A percentile compares a stretch with the other conserved stretches of the same genome.
These are phyloP conservation scores for Phorcus lineatus DNA, from an alignment of 2,888 invertebrate genomes.

Conservation along the genomic window DNA sequence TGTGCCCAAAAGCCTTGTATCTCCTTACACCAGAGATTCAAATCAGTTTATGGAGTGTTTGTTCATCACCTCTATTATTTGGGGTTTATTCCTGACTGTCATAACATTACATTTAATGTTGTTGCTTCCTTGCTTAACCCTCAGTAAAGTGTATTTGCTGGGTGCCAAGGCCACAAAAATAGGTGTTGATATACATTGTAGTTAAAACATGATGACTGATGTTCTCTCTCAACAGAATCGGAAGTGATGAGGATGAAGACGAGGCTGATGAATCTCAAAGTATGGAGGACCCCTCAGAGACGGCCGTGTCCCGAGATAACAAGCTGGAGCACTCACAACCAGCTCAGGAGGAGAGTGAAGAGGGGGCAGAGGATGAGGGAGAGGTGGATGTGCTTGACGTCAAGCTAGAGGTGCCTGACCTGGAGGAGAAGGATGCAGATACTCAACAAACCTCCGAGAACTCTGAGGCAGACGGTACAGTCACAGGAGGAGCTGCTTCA, in stretches of 20 bases:
- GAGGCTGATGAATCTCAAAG: conserved; percentile 69
- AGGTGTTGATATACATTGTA: too few relatives aligned
- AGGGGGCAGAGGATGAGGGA: conserved; percentile 27
- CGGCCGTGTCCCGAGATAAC: conserved; percentile 66
- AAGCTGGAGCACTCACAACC: conserved; percentile 45
- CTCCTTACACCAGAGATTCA: too few relatives aligned
- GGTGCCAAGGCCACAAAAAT: too few relatives aligned
- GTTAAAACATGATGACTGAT: too few relatives aligned
- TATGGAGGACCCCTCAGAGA: conserved; percentile 69
- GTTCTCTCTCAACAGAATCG: conserved; percentile 69
- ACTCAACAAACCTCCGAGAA: conserved; percentile 28
- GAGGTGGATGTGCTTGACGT: conserved; percentile 5
- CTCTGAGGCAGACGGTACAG: conserved; percentile 34
- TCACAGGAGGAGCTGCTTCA: conserved; percentile 5
- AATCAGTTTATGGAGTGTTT: too few relatives aligned
- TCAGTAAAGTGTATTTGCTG: too few relatives aligned
- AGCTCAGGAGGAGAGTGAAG: conserved; percentile 42
- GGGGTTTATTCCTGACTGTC: too few relatives aligned
- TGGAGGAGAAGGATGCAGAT: conserved; percentile 27
- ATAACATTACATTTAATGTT: too few relatives aligned
- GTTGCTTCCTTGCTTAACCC: too few relatives aligned
- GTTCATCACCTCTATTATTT: too few relatives aligned
- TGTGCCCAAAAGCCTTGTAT: too few relatives aligned
- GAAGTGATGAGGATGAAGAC: conserved; percentile 75
- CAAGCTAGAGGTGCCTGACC: not conserved